Percentiles rank a stretch among this genome's conserved stretches.
These are phyloP conservation scores for Anableps anableps DNA, from an alignment of 2,797 vertebrate species.

Conservation along the genomic window DNA sequence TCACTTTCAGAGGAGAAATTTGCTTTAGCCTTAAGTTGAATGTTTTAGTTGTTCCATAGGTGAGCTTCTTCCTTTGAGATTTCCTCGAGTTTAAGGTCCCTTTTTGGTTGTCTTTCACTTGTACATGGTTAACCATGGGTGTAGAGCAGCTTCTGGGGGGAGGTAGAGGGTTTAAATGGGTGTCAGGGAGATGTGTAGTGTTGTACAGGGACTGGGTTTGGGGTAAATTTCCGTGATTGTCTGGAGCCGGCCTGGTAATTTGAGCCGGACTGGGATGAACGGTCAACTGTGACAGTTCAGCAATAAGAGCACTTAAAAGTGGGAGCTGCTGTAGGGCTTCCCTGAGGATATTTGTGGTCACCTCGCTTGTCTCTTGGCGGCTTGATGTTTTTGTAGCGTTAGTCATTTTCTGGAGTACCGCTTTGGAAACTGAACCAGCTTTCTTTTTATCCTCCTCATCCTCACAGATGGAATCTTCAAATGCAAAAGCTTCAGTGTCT, in stretches of 20 bases:
- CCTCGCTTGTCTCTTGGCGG: slow-evolving; percentile 13
- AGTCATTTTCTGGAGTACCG: slow-evolving; percentile 14
- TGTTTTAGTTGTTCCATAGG: slow-evolving; percentile 88
- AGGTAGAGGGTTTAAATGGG: slow-evolving; percentile 23
- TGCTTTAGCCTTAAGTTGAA: slow-evolving; percentile 85
- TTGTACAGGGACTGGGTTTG: background rate
- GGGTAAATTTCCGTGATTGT: slow-evolving; percentile 21
- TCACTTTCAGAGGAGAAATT: slow-evolving; percentile 69
- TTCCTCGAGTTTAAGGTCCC: slow-evolving; percentile 39
- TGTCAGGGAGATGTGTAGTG: slow-evolving; percentile 24
- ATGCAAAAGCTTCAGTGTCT: slow-evolving; percentile 37
- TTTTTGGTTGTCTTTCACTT: slow-evolving; percentile 31
- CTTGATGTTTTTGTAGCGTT: background rate
- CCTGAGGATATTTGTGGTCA: slow-evolving; percentile 38
- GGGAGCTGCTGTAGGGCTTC: slow-evolving; percentile 82
- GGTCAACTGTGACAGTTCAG: slow-evolving; percentile 86
- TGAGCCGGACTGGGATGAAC: slow-evolving; percentile 78
- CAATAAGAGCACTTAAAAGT: slow-evolving; percentile 87
- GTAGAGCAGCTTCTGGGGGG: slow-evolving; percentile 38
- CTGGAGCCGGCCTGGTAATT: slow-evolving; percentile 65
- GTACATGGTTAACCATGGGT: slow-evolving; percentile 19
- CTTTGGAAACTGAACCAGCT: background rate
- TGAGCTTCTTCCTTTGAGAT: slow-evolving; percentile 72
- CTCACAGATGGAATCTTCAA: slow-evolving; percentile 56
- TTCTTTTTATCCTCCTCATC: slow-evolving; percentile 25